A percentile compares a stretch with the other conserved stretches of the same genome.
These are phyloP conservation scores for Drosophila pegasa DNA, from an alignment of 2,888 invertebrate genomes.

Conservation along the genomic window DNA sequence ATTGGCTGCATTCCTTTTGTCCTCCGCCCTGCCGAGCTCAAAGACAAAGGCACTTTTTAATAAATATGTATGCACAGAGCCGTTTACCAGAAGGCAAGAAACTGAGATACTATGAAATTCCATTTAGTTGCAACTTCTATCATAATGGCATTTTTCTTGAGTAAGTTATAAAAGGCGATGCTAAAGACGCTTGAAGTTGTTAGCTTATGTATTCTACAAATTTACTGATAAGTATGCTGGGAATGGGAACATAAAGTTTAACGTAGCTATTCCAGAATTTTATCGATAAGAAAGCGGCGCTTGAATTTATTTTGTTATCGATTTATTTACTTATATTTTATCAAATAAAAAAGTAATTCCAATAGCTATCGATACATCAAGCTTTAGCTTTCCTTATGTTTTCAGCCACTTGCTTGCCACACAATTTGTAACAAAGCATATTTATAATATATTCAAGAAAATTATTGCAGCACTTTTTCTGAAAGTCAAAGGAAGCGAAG, in stretches of 20 bases:
- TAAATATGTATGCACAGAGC: slow-evolving; percentile 32
- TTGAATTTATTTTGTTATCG: background rate
- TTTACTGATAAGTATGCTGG: background rate
- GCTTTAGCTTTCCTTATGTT: slow-evolving; percentile 1
- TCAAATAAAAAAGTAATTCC: too few relatives aligned
- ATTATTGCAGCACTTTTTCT: slow-evolving; percentile 27
- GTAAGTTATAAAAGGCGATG: background rate
- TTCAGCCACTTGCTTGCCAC: slow-evolving; percentile 1
- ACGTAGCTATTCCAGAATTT: background rate
- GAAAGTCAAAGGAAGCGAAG: slow-evolving; percentile 32
- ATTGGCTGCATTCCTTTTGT: slow-evolving; percentile 65
- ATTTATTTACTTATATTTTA: too few relatives aligned
- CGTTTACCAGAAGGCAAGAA: slow-evolving; percentile 12
- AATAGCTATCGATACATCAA: slow-evolving; percentile 2
- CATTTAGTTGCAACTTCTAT: slow-evolving; percentile 18
- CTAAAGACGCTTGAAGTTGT: background rate
- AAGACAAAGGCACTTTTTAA: slow-evolving; percentile 56
- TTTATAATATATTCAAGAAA: slow-evolving; percentile 33
- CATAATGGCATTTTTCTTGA: background rate
- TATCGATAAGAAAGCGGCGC: background rate
- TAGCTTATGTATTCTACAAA: background rate
- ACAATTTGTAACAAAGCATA: slow-evolving; percentile 26
- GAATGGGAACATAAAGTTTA: background rate
- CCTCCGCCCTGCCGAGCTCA: slow-evolving; percentile 20
- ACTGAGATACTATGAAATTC: slow-evolving; percentile 10